Base-by-base conservation (phyloP, 2,113 vertebrate genomes). In the Uria lomvia region DNA sequence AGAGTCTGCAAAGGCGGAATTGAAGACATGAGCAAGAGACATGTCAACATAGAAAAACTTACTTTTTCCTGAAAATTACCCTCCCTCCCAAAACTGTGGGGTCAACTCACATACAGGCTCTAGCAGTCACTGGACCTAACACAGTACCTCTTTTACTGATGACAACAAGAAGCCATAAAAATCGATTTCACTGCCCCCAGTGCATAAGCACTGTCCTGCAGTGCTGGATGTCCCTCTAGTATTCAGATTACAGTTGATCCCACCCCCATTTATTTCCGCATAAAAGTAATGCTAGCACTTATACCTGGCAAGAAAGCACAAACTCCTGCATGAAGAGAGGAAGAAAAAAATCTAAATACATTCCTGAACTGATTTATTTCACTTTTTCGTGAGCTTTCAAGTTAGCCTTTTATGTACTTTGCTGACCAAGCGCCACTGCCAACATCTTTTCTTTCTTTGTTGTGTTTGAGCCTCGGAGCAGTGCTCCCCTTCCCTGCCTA, bases 331-430 rank as follows among this genome's bases (percentile, higher is more conserved):
- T 67, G 76, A 92, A 59, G 13, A 90, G n/a, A 82, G 90, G 22
- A 40, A 86, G 22, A 52, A 86, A 93, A 79, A 93, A 65, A 60
- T 27, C 38, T 82, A 74, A 77, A 76, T 79, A 43, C 42, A 49
- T 32, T 52, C 22, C 82, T 74, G 60, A 92, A 81, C 45, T 66
- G 43, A 76, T 95, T 85, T 91, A 59, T 95, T 95, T 79, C 49
- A 82, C 53, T 53, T 92, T 88, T 94, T 60, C 0, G 8, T 83
- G 52, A 55, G 32, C 76, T 95, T 94, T 94, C 76, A 94, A 87
- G 43, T 71, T 81, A 94, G 43, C 15, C 34, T 86, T 63, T 92
- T 88, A 50, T n/a, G 23, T 79, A 76, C 38, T 86, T 95, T 59
- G 68, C 81, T 95, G 49, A 62, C 36, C 36, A 53, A 55, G 52